Percentiles rank a stretch among this genome's conserved stretches.
Conservation (phyloP, 2,797 vertebrate species). For the Gobionotothen gibberifrons region DNA sequence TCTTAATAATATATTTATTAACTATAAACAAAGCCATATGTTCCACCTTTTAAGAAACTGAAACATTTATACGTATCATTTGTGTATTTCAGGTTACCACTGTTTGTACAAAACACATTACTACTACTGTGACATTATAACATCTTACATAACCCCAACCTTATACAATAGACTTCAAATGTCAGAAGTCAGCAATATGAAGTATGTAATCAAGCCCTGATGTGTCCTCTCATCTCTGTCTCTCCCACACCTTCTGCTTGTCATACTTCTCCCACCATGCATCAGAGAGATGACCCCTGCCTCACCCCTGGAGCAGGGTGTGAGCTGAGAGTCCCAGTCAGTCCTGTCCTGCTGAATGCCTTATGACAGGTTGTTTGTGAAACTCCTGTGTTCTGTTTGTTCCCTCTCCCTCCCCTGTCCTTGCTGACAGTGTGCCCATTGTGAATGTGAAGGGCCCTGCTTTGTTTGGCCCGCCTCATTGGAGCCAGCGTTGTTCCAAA, state of each 20-base stretch:
- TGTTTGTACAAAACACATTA: not conserved
- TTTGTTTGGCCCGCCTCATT: conserved; percentile 70
- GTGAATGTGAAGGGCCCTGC: conserved; percentile 67
- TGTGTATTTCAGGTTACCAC: not conserved
- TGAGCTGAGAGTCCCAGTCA: conserved; percentile 66
- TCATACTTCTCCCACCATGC: conserved; percentile 34
- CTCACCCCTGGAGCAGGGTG: conserved; percentile 61
- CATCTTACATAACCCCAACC: conserved; percentile 23
- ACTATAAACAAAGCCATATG: not conserved
- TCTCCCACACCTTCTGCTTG: conserved; percentile 21
- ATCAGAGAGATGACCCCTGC: conserved; percentile 61
- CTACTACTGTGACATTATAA: conserved; percentile 1
- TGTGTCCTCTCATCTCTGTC: not conserved
- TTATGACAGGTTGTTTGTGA: conserved; percentile 83
- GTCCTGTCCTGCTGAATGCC: conserved; percentile 80
- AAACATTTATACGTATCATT: too few species aligned
- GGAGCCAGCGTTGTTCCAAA: conserved; percentile 69
- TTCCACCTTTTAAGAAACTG: not conserved
- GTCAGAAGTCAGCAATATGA: conserved; percentile 29
- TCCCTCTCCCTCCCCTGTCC: conserved; percentile 68
- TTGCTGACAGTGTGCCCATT: conserved; percentile 74
- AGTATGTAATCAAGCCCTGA: conserved; percentile 9
- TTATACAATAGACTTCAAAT: not conserved
- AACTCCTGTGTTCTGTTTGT: conserved; percentile 80
- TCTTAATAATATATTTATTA: not conserved